Evolutionary conservation across 92 coral and sea anemone species (phyloP).

Genomic region (Diadumene lineata): DNA sequence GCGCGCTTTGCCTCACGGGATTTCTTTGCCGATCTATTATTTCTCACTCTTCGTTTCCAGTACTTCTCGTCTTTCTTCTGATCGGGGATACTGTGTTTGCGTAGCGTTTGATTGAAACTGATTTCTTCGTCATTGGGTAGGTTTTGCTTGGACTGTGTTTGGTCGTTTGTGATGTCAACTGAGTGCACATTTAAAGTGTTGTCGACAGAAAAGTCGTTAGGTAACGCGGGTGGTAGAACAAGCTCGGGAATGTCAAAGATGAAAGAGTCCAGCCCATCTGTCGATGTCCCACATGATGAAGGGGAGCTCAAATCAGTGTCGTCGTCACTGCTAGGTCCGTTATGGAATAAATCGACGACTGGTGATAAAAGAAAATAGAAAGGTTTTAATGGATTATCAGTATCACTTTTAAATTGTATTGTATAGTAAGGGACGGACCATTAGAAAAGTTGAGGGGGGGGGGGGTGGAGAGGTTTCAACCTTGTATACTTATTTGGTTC

Average conservation of each 20-base stretch:
- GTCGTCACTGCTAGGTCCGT: constrained; percentile 9
- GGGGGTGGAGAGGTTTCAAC: no score
- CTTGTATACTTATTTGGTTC: no score
- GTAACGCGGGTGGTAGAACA: background rate
- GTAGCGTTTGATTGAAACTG: constrained; percentile 12
- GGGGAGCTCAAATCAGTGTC: constrained; percentile 30
- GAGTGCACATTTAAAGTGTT: no score
- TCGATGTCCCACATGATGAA: constrained; percentile 7
- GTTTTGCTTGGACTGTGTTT: background rate
- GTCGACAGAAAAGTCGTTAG: background rate
- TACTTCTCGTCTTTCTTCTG: constrained; percentile 49
- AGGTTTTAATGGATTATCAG: background rate
- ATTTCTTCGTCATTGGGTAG: background rate
- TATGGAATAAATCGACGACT: constrained; percentile 2
- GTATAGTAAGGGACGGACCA: no score
- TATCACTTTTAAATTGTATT: background rate
- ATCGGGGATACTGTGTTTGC: constrained; percentile 39
- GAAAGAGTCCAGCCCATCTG: constrained; percentile 14
- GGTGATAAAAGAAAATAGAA: background rate
- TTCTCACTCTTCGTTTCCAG: constrained; percentile 61
- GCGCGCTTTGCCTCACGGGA: constrained; percentile 73
- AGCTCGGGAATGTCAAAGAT: constrained; percentile 15
- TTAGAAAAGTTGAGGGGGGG: no score
- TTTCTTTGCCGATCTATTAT: constrained; percentile 64
- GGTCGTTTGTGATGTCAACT: no score